Conservation (phyloP, 2,113 vertebrate genomes). For the Psilopsiagon aurifrons region DNA sequence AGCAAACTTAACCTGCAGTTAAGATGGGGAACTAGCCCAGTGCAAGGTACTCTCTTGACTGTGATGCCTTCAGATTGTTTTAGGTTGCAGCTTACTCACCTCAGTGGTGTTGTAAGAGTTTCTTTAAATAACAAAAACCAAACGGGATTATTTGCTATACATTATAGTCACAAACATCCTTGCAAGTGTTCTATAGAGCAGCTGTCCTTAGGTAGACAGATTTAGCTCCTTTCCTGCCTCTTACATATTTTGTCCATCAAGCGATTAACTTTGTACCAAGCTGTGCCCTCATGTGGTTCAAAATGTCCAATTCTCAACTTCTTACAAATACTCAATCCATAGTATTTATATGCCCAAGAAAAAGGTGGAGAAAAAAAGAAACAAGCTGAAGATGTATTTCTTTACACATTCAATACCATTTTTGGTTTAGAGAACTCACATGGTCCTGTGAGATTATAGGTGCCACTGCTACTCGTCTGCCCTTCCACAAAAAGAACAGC, state of each 20-base stretch:
- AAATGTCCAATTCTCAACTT: background rate
- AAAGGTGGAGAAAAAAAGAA: background rate
- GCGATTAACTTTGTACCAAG: background rate
- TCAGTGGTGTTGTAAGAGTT: background rate
- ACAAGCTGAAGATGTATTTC: background rate
- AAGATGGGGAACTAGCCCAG: background rate
- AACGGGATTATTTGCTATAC: background rate
- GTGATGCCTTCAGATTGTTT: background rate
- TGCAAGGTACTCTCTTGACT: background rate
- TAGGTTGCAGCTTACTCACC: background rate
- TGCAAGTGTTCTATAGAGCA: background rate
- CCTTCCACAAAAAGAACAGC: background rate
- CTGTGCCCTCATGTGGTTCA: background rate
- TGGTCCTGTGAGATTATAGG: background rate
- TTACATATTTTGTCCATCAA: background rate
- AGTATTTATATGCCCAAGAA: background rate
- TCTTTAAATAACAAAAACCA: background rate
- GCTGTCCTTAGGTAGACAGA: background rate
- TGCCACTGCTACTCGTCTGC: background rate
- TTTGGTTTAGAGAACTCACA: slow-evolving; percentile 33
- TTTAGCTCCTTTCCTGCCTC: background rate
- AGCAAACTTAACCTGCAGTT: background rate
- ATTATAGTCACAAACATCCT: background rate
- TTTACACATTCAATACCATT: background rate
- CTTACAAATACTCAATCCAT: background rate